Evolutionary conservation across 2,113 vertebrate genomes (phyloP), one percentile per base, ranked within the genome.

Genomic region (Dromiciops gliroides): DNA sequence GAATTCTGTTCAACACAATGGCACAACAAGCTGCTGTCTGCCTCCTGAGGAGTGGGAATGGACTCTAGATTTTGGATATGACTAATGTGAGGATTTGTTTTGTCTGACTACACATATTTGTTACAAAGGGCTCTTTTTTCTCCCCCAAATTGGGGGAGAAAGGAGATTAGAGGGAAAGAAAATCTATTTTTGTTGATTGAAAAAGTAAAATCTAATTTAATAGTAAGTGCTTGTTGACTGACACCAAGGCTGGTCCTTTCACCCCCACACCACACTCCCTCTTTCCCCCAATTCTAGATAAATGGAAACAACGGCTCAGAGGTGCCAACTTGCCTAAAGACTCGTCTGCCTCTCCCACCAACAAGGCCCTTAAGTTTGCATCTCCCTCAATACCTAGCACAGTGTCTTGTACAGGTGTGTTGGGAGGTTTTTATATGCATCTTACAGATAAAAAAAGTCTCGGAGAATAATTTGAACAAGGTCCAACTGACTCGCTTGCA

Each of bases 221-320:
- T 75, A 31, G n/a, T 28, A 60, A 60, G 31, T 60, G 31, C 37
- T 19, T 83, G 19, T 19, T 75, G 22, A 44, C 37, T 44, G n/a
- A 83, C n/a, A 44, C 37, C 16, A 44, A 83, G n/a, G 7, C n/a
- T 23, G 67, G 37, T 7, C 37, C 19, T 44, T n/a, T 83, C 5
- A 44, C 47, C 89, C 51, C 44, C 24, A 16, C 8, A 44, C 3
- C n/a, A 67, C 48, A 51, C 25, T 48, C 89, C 6, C 14, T 51
- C 47, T 52, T n/a, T 53, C 75, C 22, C 3, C 50, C 51, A 44
- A 52, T 37, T n/a, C 83, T 75, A 8, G 16, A 92, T 22, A 90
- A 19, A 89, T 95, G 60, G 37, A 93, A 92, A 67, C 26, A 6
- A 88, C 37, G 89, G 52, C 28, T 90, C 24, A 75, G 49, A 94